Conservation (phyloP, 2,113 vertebrate genomes). For the Andinoacara biseriatus region DNA sequence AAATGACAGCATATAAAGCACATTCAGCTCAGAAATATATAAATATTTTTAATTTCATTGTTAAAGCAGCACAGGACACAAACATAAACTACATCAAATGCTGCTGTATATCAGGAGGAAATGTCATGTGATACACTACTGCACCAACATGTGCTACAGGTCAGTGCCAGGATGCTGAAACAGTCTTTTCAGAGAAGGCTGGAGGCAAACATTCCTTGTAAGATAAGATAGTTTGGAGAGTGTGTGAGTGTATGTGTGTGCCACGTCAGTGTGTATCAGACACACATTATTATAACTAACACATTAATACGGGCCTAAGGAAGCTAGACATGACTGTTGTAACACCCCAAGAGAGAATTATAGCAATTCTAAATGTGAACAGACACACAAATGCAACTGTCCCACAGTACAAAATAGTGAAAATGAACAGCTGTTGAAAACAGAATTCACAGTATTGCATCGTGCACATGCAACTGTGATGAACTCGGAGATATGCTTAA, state of each 20-base stretch:
- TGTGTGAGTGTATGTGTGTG: neutral
- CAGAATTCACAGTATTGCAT: neutral
- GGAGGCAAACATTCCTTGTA: conserved; percentile 61
- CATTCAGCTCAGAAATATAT: neutral
- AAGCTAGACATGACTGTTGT: neutral
- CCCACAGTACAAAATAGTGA: neutral
- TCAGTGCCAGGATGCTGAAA: conserved; percentile 58
- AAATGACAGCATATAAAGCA: neutral
- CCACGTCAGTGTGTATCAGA: neutral
- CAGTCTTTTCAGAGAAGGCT: conserved; percentile 31
- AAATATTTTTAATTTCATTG: neutral
- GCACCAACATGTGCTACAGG: conserved; percentile 63
- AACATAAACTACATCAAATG: conserved; percentile 37
- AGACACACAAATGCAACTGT: neutral
- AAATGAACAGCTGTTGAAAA: neutral
- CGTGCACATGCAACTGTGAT: neutral
- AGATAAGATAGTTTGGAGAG: conserved; percentile 24
- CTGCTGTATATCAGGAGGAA: conserved; percentile 32
- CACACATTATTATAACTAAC: neutral
- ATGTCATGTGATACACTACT: conserved; percentile 38
- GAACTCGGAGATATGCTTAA: neutral
- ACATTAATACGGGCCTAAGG: neutral
- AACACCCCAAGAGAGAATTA: accelerated
- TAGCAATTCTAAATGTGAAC: neutral
- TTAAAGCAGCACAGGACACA: neutral